phyloP scores from a whole-genome alignment of 2,113 vertebrate species.

The Eudyptes chrysolophus region DNA sequence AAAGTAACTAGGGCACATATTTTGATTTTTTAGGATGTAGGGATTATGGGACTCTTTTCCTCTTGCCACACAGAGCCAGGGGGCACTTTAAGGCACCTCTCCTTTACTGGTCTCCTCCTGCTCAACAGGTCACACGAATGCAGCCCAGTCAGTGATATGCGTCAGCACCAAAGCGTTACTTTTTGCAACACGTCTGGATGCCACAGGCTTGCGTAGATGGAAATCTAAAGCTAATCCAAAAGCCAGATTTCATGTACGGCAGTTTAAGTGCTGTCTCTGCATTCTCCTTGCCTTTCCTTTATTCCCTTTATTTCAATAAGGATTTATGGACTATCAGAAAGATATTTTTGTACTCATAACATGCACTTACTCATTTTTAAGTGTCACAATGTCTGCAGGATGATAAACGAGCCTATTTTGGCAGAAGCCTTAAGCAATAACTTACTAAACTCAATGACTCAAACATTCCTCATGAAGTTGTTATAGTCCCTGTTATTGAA shows the following conservation, averaged over 20 bases:
- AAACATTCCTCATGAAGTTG: constrained; percentile 67
- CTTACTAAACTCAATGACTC: constrained; percentile 70
- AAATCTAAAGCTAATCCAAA: constrained; percentile 46
- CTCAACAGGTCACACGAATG: neutral
- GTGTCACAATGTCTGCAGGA: constrained; percentile 60
- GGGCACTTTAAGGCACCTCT: neutral
- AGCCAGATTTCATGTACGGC: neutral
- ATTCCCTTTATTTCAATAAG: constrained; percentile 54
- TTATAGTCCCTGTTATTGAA: constrained; percentile 48
- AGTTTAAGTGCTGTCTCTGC: constrained; percentile 8
- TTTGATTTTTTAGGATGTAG: neutral
- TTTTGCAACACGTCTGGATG: neutral
- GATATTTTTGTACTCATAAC: constrained; percentile 56
- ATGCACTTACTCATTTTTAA: constrained; percentile 55
- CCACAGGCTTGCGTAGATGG: neutral
- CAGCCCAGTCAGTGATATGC: neutral
- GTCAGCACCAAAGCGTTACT: neutral
- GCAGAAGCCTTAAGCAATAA: constrained; percentile 67
- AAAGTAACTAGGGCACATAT: neutral
- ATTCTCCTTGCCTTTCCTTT: constrained; percentile 23
- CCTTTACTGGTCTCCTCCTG: neutral
- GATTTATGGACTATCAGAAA: constrained; percentile 65
- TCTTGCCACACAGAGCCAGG: neutral
- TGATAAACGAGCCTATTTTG: constrained; percentile 59
- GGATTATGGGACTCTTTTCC: neutral